Percentiles rank a stretch among this genome's conserved stretches.
Evolutionary conservation across 1,140 invertebrate genomes (phyloP).

Genomic region (Zophobas morio): DNA sequence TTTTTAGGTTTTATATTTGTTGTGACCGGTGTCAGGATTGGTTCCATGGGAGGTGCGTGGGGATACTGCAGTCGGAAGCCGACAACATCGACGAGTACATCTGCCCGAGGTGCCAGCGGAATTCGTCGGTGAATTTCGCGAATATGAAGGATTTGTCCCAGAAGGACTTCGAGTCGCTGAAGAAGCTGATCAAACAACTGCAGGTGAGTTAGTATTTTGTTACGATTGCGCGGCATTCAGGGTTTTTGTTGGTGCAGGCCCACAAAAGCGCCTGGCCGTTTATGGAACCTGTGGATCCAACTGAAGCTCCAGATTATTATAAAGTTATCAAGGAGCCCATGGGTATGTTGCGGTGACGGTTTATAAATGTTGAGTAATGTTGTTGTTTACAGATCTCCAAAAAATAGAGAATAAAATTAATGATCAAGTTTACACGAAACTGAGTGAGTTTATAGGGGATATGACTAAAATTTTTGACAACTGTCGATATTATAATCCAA

Average conservation of each 20-base stretch:
- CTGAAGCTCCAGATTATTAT: constrained; percentile 97
- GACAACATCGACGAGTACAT: constrained; percentile 96
- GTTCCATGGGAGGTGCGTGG: constrained; percentile 98
- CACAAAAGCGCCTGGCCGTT: constrained; percentile 98
- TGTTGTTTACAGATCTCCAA: constrained; percentile 85
- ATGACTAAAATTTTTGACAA: constrained; percentile 99
- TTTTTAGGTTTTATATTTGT: constrained; percentile 92
- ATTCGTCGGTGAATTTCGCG: constrained; percentile 89
- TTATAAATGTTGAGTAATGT: constrained; percentile 32
- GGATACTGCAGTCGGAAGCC: constrained; percentile 94
- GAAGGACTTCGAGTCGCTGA: constrained; percentile 88
- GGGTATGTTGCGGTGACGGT: constrained; percentile 77
- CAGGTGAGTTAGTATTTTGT: constrained; percentile 73
- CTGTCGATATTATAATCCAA: constrained; percentile 96
- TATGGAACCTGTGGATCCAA: constrained; percentile 95
- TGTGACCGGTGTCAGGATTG: constrained; percentile 99
- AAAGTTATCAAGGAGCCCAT: constrained; percentile 98
- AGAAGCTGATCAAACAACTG: constrained; percentile 91
- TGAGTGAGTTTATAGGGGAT: constrained; percentile 96
- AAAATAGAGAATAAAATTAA: constrained; percentile 92
- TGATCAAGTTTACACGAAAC: constrained; percentile 85
- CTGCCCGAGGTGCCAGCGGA: constrained; percentile 94
- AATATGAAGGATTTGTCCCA: constrained; percentile 89
- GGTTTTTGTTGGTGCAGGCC: constrained; percentile 68
- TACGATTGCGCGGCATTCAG: background rate